These are phyloP conservation scores for Riparia riparia DNA, from an alignment of 2,113 vertebrate genomes.

Conservation along the genomic window DNA sequence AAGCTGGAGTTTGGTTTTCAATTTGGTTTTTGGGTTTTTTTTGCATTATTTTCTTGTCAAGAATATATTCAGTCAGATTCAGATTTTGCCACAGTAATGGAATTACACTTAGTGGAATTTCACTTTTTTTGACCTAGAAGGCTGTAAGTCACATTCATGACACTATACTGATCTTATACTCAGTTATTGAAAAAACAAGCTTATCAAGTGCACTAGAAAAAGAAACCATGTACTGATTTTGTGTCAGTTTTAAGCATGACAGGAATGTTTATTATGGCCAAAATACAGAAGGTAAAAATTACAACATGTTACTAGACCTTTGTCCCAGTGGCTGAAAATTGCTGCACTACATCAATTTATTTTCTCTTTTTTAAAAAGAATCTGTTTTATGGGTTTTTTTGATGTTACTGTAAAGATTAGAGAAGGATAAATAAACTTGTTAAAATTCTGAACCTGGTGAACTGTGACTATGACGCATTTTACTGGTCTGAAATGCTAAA, in stretches of 20 bases:
- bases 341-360: neutral
- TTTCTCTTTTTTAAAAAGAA: neutral
- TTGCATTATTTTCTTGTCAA: neutral
- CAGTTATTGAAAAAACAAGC: neutral
- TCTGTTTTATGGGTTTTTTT: neutral
- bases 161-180: neutral
- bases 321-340: neutral
- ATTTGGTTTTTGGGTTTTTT: accelerated
- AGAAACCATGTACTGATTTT: neutral
- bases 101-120: neutral
- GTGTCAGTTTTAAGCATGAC: neutral
- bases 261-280: neutral
- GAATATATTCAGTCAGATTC: neutral
- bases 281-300: neutral
- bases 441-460: neutral
- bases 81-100: neutral
- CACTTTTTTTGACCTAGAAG: neutral
- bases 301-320: neutral
- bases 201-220: neutral
- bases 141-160: neutral
- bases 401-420: neutral
- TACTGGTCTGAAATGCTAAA: neutral
- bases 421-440: neutral
- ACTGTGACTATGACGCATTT: neutral
- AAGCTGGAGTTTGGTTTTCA: neutral